These are phyloP conservation scores for Monoplex corrugatus DNA, from an alignment of 2,888 invertebrate genomes.

Conservation along the genomic window DNA sequence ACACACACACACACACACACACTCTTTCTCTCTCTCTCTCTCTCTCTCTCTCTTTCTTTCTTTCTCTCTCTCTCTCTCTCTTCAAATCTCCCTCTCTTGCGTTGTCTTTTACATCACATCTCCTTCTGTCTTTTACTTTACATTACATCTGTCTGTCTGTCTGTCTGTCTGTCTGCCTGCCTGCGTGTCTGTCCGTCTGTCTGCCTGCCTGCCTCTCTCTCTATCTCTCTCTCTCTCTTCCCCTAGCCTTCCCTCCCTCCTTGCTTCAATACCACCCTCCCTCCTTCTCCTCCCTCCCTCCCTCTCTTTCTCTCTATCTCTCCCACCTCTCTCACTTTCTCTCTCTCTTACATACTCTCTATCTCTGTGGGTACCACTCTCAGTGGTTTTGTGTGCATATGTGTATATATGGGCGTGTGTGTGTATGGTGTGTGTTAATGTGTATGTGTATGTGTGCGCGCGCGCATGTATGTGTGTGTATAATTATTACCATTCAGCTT, in stretches of 20 bases:
- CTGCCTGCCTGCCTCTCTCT: neutral
- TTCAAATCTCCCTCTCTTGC: neutral
- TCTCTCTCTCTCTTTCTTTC: neutral
- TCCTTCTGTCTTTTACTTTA: neutral
- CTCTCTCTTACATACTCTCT: no score
- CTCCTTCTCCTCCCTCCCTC: no score
- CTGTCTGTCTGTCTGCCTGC: no score
- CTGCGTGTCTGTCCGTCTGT: neutral
- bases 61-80: neutral
- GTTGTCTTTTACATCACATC: neutral
- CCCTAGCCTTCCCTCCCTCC: no score
- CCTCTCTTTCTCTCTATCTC: no score
- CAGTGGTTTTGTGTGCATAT: slow-evolving; percentile 7
- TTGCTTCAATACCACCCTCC: no score
- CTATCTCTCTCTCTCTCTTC: neutral
- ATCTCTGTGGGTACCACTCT: neutral
- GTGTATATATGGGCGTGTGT: slow-evolving; percentile 4
- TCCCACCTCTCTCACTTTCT: no score
- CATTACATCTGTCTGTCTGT: neutral
- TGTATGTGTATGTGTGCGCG: neutral
- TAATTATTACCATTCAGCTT: no score
- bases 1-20: neutral
- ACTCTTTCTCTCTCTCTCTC: neutral
- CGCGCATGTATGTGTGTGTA: neutral
- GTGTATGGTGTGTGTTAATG: slow-evolving; percentile 9